These are phyloP conservation scores for Atherix ibis DNA, from an alignment of 2,888 invertebrate species.

Conservation along the genomic window DNA sequence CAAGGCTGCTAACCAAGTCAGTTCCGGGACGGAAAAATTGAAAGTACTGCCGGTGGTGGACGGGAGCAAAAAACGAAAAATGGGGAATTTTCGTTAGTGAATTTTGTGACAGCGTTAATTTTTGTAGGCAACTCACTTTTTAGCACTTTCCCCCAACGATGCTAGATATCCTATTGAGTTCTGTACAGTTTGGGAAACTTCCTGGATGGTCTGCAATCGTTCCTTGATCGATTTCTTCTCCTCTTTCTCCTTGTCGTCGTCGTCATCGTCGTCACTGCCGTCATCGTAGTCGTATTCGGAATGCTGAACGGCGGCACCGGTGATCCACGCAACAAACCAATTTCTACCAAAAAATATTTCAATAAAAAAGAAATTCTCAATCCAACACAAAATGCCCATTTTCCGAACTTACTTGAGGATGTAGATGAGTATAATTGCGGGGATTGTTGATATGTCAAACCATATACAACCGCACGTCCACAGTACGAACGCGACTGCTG, in stretches of 20 bases:
- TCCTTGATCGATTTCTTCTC: conserved; percentile 93
- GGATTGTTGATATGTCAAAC: conserved; percentile 92
- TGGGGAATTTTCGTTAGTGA: background rate
- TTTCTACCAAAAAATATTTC: conserved; percentile 19
- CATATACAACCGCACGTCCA: conserved; percentile 85
- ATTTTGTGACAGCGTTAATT: background rate
- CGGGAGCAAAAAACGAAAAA: conserved; percentile 6
- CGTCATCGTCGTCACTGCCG: conserved; percentile 72
- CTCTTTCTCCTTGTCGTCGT: conserved; percentile 84
- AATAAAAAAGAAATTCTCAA: background rate
- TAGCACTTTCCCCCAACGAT: conserved; percentile 82
- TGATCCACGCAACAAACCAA: conserved; percentile 29
- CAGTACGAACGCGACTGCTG: conserved; percentile 63
- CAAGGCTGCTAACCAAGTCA: conserved; percentile 81
- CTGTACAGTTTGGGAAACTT: conserved; percentile 93
- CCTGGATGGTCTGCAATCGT: conserved; percentile 86
- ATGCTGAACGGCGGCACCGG: conserved; percentile 31
- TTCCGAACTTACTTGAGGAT: conserved; percentile 40
- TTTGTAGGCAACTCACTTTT: no score
- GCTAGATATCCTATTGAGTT: conserved; percentile 89
- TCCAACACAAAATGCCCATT: background rate
- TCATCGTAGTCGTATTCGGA: conserved; percentile 49
- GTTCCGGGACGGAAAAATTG: conserved; percentile 92
- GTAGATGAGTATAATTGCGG: conserved; percentile 67
- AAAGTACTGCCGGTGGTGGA: conserved; percentile 55